Conservation (phyloP, 2,113 vertebrate species). For the Stomatorhinus ivindoensis region DNA sequence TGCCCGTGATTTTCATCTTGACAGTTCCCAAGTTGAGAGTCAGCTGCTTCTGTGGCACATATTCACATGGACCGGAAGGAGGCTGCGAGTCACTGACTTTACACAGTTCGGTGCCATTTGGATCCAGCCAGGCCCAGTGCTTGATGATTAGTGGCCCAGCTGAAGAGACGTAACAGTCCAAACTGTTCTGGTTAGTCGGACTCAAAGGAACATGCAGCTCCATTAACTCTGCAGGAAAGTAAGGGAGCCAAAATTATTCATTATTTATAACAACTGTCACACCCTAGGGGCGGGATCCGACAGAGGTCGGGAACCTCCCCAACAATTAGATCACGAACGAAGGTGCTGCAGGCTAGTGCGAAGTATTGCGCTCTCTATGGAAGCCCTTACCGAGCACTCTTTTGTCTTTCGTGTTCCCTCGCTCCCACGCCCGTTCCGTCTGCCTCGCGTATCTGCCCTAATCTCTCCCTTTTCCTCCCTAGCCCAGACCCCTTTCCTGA, state of each 20-base stretch:
- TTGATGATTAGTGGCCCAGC: background rate
- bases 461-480: too few relatives aligned
- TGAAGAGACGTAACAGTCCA: background rate
- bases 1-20: background rate
- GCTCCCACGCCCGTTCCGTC: too few relatives aligned
- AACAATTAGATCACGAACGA: too few relatives aligned
- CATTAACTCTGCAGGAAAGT: background rate
- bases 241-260: background rate
- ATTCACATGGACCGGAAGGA: background rate
- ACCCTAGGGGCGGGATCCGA: too few relatives aligned
- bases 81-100: background rate
- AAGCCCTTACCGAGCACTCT: too few relatives aligned
- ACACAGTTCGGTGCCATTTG: background rate
- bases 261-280: background rate
- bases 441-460: too few relatives aligned
- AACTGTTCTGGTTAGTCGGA: background rate
- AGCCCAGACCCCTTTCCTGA: too few relatives aligned
- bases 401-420: too few relatives aligned
- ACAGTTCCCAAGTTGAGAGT: background rate
- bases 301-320: too few relatives aligned
- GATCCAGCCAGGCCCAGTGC: background rate
- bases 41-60: background rate
- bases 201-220: background rate
- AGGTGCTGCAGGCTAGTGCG: too few relatives aligned
- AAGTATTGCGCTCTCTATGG: too few relatives aligned